phyloP scores from a whole-genome alignment of 2,113 vertebrate genomes.

The Prinia subflava region DNA sequence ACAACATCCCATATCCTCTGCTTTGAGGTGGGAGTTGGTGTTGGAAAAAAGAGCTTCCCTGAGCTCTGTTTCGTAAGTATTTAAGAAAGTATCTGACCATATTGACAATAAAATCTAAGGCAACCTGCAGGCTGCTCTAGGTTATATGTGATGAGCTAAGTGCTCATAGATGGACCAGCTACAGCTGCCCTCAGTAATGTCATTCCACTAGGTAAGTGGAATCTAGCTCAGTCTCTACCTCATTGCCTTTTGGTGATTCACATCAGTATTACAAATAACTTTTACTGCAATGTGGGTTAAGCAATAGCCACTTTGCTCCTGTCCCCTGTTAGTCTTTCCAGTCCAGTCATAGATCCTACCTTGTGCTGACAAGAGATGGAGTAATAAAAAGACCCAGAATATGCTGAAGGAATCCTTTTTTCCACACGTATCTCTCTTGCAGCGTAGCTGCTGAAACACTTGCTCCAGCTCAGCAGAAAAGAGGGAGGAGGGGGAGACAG shows the following conservation, averaged over 20 bases:
- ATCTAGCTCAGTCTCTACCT: background rate
- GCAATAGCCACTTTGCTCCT: background rate
- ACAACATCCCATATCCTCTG: background rate
- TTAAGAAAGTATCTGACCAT: background rate
- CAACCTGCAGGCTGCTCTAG: background rate
- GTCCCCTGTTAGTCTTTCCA: background rate
- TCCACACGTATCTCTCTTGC: background rate
- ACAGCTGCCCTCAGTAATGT: background rate
- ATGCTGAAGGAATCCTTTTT: background rate
- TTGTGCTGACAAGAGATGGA: background rate
- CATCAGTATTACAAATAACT: background rate
- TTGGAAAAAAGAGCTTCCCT: background rate
- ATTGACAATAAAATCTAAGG: background rate
- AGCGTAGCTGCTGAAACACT: background rate
- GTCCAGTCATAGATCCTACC: background rate
- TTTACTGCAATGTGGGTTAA: background rate
- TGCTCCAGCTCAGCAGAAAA: background rate
- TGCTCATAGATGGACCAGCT: background rate
- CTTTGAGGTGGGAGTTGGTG: background rate
- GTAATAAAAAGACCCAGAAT: background rate
- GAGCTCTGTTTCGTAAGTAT: background rate
- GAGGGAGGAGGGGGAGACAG: background rate
- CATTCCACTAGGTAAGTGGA: background rate
- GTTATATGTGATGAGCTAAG: background rate
- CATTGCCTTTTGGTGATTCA: background rate